Base-by-base conservation (phyloP, 2,888 invertebrate genomes). In the Malthinus seriepunctatus region DNA sequence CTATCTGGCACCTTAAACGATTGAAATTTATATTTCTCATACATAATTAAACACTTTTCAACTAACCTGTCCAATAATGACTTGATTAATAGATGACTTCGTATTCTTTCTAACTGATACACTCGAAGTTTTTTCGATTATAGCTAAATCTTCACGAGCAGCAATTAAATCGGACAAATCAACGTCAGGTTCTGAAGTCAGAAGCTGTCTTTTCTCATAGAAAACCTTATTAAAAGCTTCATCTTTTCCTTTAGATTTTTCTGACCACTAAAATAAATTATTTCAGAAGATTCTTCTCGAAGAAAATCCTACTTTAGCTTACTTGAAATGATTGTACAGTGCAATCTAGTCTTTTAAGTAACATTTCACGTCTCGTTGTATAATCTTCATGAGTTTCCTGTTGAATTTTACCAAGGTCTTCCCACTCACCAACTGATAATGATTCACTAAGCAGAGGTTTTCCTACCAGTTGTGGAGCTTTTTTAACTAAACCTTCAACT, bases 261-360 rank as follows among this genome's bases (percentile, higher is more conserved):
- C 92, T 0, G 93, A 93, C 94, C 94, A 95, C 90, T 91, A 73
- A 39, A 79, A 51, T 34, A 8, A 42, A 12, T 56, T 15, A 34
- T 34, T 50, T 32, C 60, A 47, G 35, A 50, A 59, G 47, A 35
- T 8, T 10, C 23, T 7, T 37, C 38, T 32, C 51, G 49, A 37
- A 62, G 57, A 50, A 48, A 48, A 32, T 12, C 32, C 8, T 3
- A 12, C 1, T 48, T 31, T 23, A 23, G 38, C 60, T 55, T 74
- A 90, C 94, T 85, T 95, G 88, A 78, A 98, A 99, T 51, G 97
- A 97, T 77, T 96, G 94, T 69, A 98, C 88, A 0, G 98, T 99
- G 59, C 97, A 96, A 77, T 98, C 97, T 33, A 98, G 80, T 47
- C 98, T 83, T 49, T 95, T 95, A 5, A 97, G 80, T 63, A 98